A percentile compares a stretch with the other conserved stretches of the same genome.
Evolutionary conservation across 2,113 vertebrate species (phyloP).

Genomic region (Poeciliopsis turrubarensis): DNA sequence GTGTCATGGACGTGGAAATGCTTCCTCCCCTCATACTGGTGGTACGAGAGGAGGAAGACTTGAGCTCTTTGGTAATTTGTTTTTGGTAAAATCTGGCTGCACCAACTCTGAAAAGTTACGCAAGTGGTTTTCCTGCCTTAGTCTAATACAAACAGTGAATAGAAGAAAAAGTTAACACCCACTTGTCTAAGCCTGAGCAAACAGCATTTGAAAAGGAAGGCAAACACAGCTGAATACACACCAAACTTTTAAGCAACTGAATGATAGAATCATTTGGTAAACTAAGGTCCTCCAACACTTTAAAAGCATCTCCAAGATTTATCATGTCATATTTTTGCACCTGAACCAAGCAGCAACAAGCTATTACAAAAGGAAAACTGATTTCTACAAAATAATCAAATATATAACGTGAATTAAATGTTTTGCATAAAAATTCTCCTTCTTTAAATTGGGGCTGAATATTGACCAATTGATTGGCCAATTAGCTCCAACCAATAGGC

Average conservation of each 20-base stretch:
- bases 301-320: neutral
- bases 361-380: neutral
- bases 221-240: neutral
- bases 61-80: neutral
- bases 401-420: too few species aligned
- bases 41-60: neutral
- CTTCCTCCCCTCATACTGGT: neutral
- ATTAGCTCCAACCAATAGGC: too few species aligned
- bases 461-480: too few species aligned
- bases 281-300: neutral
- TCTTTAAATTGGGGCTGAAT: too few species aligned
- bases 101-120: neutral
- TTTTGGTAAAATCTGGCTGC: neutral
- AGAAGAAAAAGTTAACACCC: neutral
- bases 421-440: too few species aligned
- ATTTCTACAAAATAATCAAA: neutral
- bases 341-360: neutral
- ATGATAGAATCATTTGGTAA: neutral
- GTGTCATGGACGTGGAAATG: neutral
- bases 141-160: neutral
- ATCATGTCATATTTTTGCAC: neutral
- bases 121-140: neutral
- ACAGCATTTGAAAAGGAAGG: neutral
- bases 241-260: neutral
- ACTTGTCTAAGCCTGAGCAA: neutral